Conservation (phyloP, 2,113 vertebrate species). For the Protobothrops mucrosquamatus region DNA sequence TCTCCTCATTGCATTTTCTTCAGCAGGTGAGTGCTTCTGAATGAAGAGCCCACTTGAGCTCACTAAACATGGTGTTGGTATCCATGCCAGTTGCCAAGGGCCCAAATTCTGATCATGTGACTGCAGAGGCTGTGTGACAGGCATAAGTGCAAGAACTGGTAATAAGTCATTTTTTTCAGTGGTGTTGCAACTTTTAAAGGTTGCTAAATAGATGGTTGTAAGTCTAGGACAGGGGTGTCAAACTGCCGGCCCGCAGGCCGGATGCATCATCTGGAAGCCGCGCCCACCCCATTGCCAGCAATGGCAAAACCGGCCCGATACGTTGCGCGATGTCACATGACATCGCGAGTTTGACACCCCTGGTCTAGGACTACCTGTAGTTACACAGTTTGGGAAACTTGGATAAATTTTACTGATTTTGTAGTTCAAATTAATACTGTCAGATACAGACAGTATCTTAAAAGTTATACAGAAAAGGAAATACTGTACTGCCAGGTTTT, state of each 20-base stretch:
- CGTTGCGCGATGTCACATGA: too few species aligned
- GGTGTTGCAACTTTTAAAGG: not conserved
- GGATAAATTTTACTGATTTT: not conserved
- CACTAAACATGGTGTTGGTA: not conserved
- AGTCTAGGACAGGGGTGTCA: not conserved
- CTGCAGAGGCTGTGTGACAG: not conserved
- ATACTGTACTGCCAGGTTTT: not conserved
- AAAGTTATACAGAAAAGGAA: not conserved
- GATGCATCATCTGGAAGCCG: too few species aligned
- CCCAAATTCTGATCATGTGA: not conserved
- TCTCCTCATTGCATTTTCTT: slow-evolving; percentile 76
- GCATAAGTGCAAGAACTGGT: not conserved
- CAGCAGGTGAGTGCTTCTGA: slow-evolving; percentile 69
- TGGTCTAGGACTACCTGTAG: not conserved
- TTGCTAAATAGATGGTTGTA: not conserved
- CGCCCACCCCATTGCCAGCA: too few species aligned
- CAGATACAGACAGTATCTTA: not conserved
- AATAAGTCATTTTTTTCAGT: not conserved
- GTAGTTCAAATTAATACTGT: not conserved
- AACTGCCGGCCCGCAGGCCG: too few species aligned
- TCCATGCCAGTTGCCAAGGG: not conserved
- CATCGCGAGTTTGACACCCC: too few species aligned
- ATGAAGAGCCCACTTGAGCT: not conserved
- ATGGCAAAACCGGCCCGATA: too few species aligned
- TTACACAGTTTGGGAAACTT: not conserved